Base-by-base conservation (phyloP, 2,113 vertebrate species). In the Salvelinus fontinalis region DNA sequence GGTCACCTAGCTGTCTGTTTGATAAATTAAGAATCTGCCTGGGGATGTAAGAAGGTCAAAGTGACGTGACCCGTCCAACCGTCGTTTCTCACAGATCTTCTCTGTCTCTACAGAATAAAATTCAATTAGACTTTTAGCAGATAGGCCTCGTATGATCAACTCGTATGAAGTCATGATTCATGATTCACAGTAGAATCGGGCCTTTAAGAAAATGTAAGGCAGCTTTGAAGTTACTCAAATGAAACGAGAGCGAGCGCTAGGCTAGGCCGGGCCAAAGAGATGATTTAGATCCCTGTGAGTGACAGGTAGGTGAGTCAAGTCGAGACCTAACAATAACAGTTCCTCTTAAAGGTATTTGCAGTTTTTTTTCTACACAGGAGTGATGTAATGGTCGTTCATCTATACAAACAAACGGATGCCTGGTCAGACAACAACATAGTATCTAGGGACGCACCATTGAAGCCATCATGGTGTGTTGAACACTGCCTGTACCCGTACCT, bases 391-490 rank as follows among this genome's bases (percentile, higher is more conserved):
- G 73, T 90, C 79, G 83, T 86, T 90, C 86, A 86, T 90, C 84
- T 89, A 26, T 82, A 44, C 62, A 54, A 54, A 54, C 4, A 81
- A 83, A 44, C 60, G 81, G 86, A 85, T 80, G 79, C 76, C 84
- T 49, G 34, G 49, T 54, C 12, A 18, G 86, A 82, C 73, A 54
- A 73, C 69, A 78, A 67, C 75, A 86, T 76, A 57, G 73, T 81
- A 60, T 88, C 85, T 75, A 72, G 67, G n/a, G 14, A 80, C 81
- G 71, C 87, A 90, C 90, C 88, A 89, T 80, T 81, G 76, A 74
- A 84, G 89, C 88, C 87, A 83, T 91, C 91, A 6, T 87, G 89
- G 90, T 90, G 90, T 91, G 89, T 85, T 88, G 80, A 90, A 91
- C 89, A 91, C 91, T 92, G 89, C 90, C 92, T 91, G 89, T 92